These are phyloP conservation scores for Cenopis cana DNA, from an alignment of 2,888 invertebrate species.

Conservation along the genomic window DNA sequence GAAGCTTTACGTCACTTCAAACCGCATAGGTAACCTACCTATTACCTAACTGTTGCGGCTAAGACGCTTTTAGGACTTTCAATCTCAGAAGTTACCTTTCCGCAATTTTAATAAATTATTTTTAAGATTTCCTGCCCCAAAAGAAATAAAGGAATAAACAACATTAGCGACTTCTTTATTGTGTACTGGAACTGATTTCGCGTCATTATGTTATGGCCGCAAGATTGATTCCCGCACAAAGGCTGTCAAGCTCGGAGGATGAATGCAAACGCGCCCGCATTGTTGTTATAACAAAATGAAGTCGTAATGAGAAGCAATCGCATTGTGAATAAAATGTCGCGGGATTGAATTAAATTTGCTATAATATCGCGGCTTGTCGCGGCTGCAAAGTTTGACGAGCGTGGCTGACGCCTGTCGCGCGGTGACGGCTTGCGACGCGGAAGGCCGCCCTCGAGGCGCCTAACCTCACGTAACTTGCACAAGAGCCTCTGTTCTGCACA, in stretches of 20 bases:
- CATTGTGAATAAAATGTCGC: slow-evolving; percentile 68
- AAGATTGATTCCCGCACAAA: slow-evolving; percentile 81
- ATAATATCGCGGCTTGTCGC: slow-evolving; percentile 75
- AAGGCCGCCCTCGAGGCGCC: slow-evolving; percentile 48
- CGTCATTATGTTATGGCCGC: slow-evolving; percentile 77
- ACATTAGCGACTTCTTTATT: slow-evolving; percentile 77
- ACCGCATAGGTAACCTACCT: no score
- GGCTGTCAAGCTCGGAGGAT: slow-evolving; percentile 70
- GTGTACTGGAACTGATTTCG: slow-evolving; percentile 77
- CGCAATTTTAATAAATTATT: no score
- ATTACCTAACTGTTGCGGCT: slow-evolving; percentile 20
- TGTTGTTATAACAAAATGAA: slow-evolving; percentile 83
- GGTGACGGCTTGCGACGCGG: slow-evolving; percentile 50
- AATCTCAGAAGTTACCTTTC: slow-evolving; percentile 12
- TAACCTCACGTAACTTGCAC: slow-evolving; percentile 2
- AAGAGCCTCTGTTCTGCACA: neutral
- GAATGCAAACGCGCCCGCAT: slow-evolving; percentile 70
- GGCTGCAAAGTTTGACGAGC: slow-evolving; percentile 80
- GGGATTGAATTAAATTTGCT: slow-evolving; percentile 81
- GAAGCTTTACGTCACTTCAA: slow-evolving; percentile 27
- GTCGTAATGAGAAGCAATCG: slow-evolving; percentile 76
- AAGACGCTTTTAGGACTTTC: slow-evolving; percentile 22
- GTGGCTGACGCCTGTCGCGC: slow-evolving; percentile 74
- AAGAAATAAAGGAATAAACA: slow-evolving; percentile 67
- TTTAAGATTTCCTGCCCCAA: slow-evolving; percentile 48